Percentiles rank a stretch among this genome's conserved stretches.
phyloP scores from a whole-genome alignment of 1,140 invertebrate species.

The Scaptomyza hsui region DNA sequence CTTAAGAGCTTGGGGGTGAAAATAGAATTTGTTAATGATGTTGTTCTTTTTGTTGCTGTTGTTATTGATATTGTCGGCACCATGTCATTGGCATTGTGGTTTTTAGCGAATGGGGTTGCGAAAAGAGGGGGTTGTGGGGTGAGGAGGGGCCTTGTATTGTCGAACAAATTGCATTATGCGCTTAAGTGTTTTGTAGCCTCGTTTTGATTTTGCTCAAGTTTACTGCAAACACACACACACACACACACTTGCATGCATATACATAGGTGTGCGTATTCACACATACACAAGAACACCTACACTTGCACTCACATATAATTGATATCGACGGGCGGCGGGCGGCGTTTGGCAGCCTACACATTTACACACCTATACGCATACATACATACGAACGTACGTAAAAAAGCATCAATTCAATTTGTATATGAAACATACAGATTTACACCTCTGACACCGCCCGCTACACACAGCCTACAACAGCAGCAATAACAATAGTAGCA shows the following conservation, averaged over 20 bases:
- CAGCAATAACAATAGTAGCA: constrained; percentile 33
- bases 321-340: constrained; percentile 52
- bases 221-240: constrained; percentile 35
- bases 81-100: constrained; percentile 53
- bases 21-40: constrained; percentile 19
- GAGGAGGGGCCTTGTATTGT: constrained; percentile 30
- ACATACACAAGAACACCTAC: constrained; percentile 12
- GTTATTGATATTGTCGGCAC: constrained; percentile 37
- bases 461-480: constrained; percentile 48
- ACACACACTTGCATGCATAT: neutral
- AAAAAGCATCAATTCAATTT: constrained; percentile 48
- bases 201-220: constrained; percentile 69
- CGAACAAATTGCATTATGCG: constrained; percentile 79
- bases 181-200: constrained; percentile 73
- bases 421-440: constrained; percentile 58
- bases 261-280: constrained; percentile 12
- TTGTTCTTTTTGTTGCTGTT: constrained; percentile 8
- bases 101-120: constrained; percentile 10
- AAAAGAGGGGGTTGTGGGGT: constrained; percentile 16
- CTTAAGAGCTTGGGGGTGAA: constrained; percentile 33
- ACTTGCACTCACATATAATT: constrained; percentile 28
- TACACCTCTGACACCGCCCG: constrained; percentile 55
- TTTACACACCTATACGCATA: constrained; percentile 7
- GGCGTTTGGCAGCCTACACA: constrained; percentile 44
- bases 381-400: constrained; percentile 33